A percentile compares a stretch with the other conserved stretches of the same genome.
Evolutionary conservation across 1,140 invertebrate species (phyloP).

Genomic region (Drosophila serrata): DNA sequence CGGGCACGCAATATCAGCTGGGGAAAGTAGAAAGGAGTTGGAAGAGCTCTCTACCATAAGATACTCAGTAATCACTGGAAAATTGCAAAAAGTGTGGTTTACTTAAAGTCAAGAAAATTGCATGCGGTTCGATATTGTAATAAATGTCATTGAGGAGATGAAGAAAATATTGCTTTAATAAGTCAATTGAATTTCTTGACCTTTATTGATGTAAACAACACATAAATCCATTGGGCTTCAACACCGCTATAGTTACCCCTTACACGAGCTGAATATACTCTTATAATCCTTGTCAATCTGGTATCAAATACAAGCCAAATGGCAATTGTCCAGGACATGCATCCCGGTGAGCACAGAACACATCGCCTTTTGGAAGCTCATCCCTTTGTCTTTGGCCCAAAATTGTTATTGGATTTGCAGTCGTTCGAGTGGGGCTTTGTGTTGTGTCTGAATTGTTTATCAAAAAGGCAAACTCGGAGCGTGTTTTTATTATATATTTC

Average conservation of each 20-base stretch:
- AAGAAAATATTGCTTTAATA: too few species aligned
- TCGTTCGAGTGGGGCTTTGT: conserved; percentile 23
- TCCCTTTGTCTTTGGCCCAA: conserved; percentile 20
- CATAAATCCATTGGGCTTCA: neutral
- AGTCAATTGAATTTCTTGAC: neutral
- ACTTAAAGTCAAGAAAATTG: neutral
- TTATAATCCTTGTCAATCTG: neutral
- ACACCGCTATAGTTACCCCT: too few species aligned
- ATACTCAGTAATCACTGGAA: neutral
- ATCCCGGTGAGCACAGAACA: conserved; percentile 1
- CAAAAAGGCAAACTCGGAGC: conserved; percentile 39
- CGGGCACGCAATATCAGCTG: conserved; percentile 23
- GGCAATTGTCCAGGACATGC: neutral
- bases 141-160: neutral
- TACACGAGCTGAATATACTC: neutral
- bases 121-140: neutral
- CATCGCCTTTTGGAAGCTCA: conserved; percentile 3
- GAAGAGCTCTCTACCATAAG: neutral
- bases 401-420: conserved; percentile 33
- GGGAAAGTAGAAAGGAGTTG: neutral
- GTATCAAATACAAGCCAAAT: neutral
- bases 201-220: neutral
- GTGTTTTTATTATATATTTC: conserved; percentile 37
- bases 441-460: conserved; percentile 46
- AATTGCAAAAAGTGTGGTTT: neutral